Evolutionary conservation across 2,888 invertebrate genomes (phyloP).

Genomic region (Operophtera brumata): DNA sequence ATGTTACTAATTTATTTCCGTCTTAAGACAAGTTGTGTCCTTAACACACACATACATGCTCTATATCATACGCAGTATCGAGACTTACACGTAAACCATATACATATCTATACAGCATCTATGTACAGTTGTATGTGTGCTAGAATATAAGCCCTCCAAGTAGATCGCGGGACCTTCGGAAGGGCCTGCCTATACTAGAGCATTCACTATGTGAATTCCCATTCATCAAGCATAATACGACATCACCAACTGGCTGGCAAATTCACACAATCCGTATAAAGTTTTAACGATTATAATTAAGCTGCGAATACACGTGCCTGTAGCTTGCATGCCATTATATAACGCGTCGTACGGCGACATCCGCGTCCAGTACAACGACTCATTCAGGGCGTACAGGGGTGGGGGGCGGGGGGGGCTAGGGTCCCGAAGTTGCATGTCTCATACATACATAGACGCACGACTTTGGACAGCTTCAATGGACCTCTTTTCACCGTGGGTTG

Average conservation of each 20-base stretch:
- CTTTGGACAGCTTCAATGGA: too few species aligned
- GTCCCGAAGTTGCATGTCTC: too few species aligned
- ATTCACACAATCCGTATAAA: conserved; percentile 51
- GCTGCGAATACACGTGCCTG: not conserved
- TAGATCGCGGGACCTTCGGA: conserved; percentile 18
- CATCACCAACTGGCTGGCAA: conserved; percentile 70
- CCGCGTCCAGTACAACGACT: too few species aligned
- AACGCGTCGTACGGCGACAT: too few species aligned
- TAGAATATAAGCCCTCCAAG: conserved; percentile 39
- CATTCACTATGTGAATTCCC: conserved; percentile 66
- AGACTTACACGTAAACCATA: conserved; percentile 64
- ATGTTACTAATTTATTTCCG: conserved; percentile 78
- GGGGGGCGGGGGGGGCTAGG: too few species aligned
- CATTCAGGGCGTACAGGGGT: too few species aligned
- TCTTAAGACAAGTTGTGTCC: conserved; percentile 71
- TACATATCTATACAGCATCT: conserved; percentile 77
- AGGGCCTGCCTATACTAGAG: conserved; percentile 46
- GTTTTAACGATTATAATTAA: conserved; percentile 29
- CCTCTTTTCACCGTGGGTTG: too few species aligned
- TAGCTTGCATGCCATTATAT: too few species aligned
- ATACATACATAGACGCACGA: too few species aligned
- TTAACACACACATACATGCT: conserved; percentile 71
- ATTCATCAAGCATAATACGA: conserved; percentile 57
- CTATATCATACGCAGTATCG: conserved; percentile 62
- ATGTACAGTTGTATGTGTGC: conserved; percentile 72